These are phyloP conservation scores for Digitonthophagus gazella DNA, from an alignment of 2,888 invertebrate genomes.

Conservation along the genomic window DNA sequence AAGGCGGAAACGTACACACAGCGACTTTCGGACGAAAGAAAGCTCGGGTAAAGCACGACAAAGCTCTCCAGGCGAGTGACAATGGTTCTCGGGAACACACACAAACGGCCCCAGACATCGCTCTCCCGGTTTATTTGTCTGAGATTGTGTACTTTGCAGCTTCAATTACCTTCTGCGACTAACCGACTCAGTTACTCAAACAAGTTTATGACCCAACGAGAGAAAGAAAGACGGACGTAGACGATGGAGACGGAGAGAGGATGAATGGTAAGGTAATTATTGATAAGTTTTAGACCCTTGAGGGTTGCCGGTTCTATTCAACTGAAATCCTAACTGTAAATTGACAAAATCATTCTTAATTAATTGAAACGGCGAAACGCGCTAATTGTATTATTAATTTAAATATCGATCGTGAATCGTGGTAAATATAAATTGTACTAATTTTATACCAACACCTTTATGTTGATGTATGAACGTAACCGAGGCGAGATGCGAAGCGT, in stretches of 20 bases:
- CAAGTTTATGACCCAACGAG: slow-evolving; percentile 28
- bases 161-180: slow-evolving; percentile 28
- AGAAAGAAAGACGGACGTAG: too few species aligned
- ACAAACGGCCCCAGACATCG: neutral
- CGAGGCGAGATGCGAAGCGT: too few species aligned
- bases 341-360: neutral
- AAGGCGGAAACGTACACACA: neutral
- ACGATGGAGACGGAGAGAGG: slow-evolving; percentile 16
- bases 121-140: slow-evolving; percentile 22
- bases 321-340: neutral
- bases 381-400: too few species aligned
- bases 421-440: too few species aligned
- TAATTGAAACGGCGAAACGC: too few species aligned
- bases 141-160: slow-evolving; percentile 27
- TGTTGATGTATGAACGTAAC: too few species aligned
- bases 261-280: slow-evolving; percentile 23
- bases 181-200: slow-evolving; percentile 28
- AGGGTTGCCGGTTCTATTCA: neutral
- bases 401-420: too few species aligned
- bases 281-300: slow-evolving; percentile 24
- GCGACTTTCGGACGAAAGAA: neutral
- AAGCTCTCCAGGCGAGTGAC: neutral
- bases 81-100: neutral
- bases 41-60: neutral
- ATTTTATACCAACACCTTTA: too few species aligned